Conservation (phyloP, 2,113 vertebrate genomes). For the Lagenorhynchus albirostris region DNA sequence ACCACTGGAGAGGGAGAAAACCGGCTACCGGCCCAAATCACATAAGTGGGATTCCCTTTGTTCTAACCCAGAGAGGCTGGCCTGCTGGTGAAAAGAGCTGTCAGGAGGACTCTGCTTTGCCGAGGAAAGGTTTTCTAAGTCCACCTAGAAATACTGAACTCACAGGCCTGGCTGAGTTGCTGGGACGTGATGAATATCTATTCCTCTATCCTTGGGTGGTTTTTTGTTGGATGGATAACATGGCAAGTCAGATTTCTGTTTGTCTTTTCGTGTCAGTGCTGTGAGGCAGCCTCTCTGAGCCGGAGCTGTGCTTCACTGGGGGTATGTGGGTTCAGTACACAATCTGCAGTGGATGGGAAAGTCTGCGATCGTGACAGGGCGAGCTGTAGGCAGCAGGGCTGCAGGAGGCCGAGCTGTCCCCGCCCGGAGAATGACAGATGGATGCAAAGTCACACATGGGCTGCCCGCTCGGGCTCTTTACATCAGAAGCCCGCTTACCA, state of each 20-base stretch:
- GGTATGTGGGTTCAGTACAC: background rate
- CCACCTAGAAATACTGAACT: slow-evolving; percentile 55
- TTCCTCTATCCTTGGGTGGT: slow-evolving; percentile 56
- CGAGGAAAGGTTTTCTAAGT: slow-evolving; percentile 50
- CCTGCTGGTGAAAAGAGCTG: background rate
- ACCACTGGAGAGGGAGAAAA: background rate
- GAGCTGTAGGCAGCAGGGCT: slow-evolving; percentile 8
- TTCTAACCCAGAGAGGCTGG: background rate
- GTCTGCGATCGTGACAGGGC: slow-evolving; percentile 45
- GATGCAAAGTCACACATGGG: slow-evolving; percentile 1
- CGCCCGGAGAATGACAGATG: slow-evolving; percentile 31
- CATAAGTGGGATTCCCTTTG: background rate
- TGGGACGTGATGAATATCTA: slow-evolving; percentile 39
- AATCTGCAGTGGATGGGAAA: slow-evolving; percentile 54
- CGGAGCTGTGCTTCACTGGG: slow-evolving; percentile 39
- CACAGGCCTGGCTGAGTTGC: slow-evolving; percentile 53
- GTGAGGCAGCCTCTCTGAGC: slow-evolving; percentile 63
- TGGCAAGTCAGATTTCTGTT: slow-evolving; percentile 60
- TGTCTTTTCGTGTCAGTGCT: slow-evolving; percentile 64
- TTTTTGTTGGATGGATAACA: slow-evolving; percentile 65
- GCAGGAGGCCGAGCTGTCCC: slow-evolving; percentile 33
- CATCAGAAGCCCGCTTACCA: slow-evolving; percentile 33
- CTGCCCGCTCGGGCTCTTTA: background rate
- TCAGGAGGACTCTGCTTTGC: slow-evolving; percentile 49
- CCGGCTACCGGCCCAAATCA: background rate